phyloP scores from a whole-genome alignment of 2,888 invertebrate species.

The Malthinus seriepunctatus region DNA sequence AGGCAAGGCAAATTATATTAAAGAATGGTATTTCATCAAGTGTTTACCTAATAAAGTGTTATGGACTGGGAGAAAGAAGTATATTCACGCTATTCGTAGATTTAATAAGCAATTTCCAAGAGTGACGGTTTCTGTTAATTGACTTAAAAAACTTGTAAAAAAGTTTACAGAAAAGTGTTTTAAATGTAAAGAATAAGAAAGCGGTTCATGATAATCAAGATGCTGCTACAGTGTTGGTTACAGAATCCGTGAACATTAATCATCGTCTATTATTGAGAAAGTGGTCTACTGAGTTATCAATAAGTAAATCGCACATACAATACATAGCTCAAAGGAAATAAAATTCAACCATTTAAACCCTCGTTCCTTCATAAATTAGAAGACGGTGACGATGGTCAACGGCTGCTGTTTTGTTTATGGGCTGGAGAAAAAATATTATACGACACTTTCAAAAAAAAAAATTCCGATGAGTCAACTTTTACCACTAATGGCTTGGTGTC shows the following conservation, averaged over 20 bases:
- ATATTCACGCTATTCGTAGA: no score
- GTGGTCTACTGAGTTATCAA: constrained; percentile 9
- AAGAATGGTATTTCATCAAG: no score
- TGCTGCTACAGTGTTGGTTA: neutral
- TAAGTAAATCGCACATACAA: constrained; percentile 11
- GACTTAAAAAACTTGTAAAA: neutral
- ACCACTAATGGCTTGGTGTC: no score
- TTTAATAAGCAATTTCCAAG: neutral
- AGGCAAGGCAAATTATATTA: no score
- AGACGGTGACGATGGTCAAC: constrained; percentile 6
- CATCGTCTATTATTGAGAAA: constrained; percentile 9
- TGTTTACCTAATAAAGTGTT: no score
- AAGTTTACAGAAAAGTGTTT: neutral
- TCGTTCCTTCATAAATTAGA: constrained; percentile 10
- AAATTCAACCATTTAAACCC: constrained; percentile 13
- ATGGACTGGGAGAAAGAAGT: neutral
- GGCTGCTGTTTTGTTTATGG: constrained; percentile 13
- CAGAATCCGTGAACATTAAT: neutral
- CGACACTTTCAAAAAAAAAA: constrained; percentile 8
- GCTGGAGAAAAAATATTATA: constrained; percentile 11
- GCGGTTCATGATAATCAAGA: neutral
- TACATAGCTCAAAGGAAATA: constrained; percentile 3
- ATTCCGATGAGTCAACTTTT: no score
- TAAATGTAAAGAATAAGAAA: no score
- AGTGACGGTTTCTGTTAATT: neutral